Evolutionary conservation across 35 echinoderm and acorn worm species (phyloP).

Genomic region (Ptychodera flava): DNA sequence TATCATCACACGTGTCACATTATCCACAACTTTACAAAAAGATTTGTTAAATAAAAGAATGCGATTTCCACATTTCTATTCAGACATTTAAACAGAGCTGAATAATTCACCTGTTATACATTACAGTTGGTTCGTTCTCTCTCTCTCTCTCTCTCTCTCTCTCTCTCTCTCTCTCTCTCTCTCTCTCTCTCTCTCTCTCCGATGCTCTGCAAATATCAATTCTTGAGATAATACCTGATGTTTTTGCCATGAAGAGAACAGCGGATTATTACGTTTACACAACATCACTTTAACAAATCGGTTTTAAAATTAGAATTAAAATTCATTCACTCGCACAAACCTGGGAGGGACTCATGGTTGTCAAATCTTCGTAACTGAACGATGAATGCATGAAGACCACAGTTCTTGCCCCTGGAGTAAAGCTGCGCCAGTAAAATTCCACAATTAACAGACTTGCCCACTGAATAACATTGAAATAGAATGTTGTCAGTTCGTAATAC

Average conservation of each 20-base stretch:
- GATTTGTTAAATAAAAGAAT: neutral
- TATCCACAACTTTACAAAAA: neutral
- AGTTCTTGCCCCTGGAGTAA: slow-evolving; percentile 54
- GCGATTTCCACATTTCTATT: neutral
- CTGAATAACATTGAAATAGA: slow-evolving; percentile 32
- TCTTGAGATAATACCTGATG: neutral
- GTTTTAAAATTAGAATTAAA: too few relatives aligned
- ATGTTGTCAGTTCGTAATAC: neutral
- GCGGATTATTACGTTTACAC: too few relatives aligned
- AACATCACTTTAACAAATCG: too few relatives aligned
- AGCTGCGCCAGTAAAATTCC: slow-evolving; percentile 77
- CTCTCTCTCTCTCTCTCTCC: too few relatives aligned
- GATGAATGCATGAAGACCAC: slow-evolving; percentile 90
- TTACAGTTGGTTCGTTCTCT: too few relatives aligned
- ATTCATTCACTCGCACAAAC: slow-evolving; percentile 14
- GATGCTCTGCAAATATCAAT: neutral
- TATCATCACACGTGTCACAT: neutral
- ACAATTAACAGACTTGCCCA: slow-evolving; percentile 86
- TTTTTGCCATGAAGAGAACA: too few relatives aligned
- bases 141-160: too few relatives aligned
- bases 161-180: too few relatives aligned
- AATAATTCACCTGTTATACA: neutral
- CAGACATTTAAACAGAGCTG: neutral
- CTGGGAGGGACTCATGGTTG: slow-evolving; percentile 64
- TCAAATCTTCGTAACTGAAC: slow-evolving; percentile 82